These are phyloP conservation scores for Lasioglossum marginatum DNA, from an alignment of 2,888 invertebrate species.

Conservation along the genomic window DNA sequence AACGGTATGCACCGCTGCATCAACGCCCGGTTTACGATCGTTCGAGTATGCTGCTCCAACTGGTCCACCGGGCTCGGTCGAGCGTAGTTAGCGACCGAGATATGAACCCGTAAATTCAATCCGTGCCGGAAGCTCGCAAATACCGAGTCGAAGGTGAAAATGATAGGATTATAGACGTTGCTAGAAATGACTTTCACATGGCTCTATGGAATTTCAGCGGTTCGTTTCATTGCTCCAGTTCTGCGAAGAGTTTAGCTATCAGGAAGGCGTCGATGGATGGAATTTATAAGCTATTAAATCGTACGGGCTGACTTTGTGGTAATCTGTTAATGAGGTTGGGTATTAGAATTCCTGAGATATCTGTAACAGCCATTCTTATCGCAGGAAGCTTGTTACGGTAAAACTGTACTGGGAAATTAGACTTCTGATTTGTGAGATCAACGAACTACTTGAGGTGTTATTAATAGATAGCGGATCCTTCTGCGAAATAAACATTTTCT, in stretches of 20 bases:
- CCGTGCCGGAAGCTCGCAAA: not conserved
- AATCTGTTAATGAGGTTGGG: not conserved
- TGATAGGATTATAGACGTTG: not conserved
- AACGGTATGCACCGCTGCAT: not conserved
- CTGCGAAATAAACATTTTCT: too few relatives aligned
- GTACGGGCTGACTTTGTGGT: too few relatives aligned
- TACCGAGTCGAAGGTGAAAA: not conserved
- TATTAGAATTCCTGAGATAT: not conserved
- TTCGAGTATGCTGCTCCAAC: not conserved
- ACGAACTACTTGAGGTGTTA: not conserved
- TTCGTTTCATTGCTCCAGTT: not conserved
- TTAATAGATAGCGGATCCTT: too few relatives aligned
- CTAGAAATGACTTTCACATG: not conserved
- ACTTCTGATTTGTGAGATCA: not conserved
- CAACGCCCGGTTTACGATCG: constrained; percentile 55
- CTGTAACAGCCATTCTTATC: not conserved
- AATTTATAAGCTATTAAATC: not conserved
- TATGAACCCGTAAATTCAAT: constrained; percentile 7
- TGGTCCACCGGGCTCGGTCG: not conserved
- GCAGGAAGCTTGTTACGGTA: not conserved
- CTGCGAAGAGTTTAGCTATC: not conserved
- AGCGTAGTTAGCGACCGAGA: not conserved
- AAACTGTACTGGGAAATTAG: not conserved
- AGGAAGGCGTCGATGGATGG: not conserved
- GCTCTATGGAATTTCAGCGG: not conserved